Percentiles rank a stretch among this genome's conserved stretches.
phyloP scores from a whole-genome alignment of 2,113 vertebrate species.

The Epinephelus cyanopodus region DNA sequence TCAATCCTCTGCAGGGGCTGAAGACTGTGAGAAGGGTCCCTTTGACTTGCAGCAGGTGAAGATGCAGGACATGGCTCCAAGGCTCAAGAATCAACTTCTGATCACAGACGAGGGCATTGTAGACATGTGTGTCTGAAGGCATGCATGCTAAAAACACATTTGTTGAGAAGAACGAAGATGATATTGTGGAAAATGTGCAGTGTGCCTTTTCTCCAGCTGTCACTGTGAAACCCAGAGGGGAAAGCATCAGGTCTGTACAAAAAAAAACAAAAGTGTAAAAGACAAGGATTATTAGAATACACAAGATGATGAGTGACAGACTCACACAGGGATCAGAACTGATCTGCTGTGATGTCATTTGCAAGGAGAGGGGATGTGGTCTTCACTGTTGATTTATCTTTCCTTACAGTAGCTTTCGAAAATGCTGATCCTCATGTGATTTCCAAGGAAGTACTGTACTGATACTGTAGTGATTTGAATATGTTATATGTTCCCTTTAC shows the following conservation, averaged over 20 bases:
- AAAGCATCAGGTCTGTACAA: neutral
- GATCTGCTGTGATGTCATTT: neutral
- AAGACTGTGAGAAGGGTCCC: neutral
- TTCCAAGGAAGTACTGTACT: neutral
- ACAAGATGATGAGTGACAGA: neutral
- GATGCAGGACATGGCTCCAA: conserved; percentile 32
- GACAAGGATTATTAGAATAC: neutral
- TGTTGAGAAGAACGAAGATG: neutral
- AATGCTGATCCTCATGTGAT: neutral
- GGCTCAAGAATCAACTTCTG: neutral
- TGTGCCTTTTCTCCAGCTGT: conserved; percentile 14
- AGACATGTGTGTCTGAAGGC: conserved; percentile 58
- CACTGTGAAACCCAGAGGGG: neutral
- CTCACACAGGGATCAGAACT: neutral
- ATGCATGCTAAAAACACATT: neutral
- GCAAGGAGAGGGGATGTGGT: neutral
- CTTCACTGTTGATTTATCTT: neutral
- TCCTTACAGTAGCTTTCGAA: neutral
- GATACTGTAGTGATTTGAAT: neutral
- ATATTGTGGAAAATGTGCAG: neutral
- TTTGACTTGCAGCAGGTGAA: conserved; percentile 30
- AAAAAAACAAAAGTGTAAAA: neutral
- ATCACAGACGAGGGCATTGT: conserved; percentile 30
- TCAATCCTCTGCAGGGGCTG: accelerated
- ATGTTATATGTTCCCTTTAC: neutral